Conservation (phyloP, 2,888 invertebrate species). For the Tigriopus californicus region DNA sequence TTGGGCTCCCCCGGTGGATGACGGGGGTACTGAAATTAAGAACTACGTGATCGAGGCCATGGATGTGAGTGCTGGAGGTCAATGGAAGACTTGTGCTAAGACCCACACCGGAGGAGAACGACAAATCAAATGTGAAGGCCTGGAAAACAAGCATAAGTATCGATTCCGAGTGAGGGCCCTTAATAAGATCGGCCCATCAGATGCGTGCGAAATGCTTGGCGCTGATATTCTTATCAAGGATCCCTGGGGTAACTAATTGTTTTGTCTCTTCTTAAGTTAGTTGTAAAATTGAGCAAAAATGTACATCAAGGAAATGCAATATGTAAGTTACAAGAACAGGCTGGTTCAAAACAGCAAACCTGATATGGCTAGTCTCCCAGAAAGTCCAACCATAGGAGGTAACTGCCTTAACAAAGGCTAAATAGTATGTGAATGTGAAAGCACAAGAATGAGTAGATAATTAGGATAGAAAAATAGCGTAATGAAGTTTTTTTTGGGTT, state of each 20-base stretch:
- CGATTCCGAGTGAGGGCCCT: conserved; percentile 76
- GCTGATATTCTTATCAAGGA: conserved; percentile 83
- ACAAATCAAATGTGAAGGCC: conserved; percentile 52
- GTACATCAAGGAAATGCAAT: neutral
- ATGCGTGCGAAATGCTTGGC: conserved; percentile 57
- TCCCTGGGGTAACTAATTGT: conserved; percentile 58
- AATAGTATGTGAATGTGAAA: too few species aligned
- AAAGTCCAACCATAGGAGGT: too few species aligned
- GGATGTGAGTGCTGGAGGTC: conserved; percentile 26
- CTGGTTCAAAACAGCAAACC: too few species aligned
- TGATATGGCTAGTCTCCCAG: too few species aligned
- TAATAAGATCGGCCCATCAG: conserved; percentile 79
- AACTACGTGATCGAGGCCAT: conserved; percentile 28
- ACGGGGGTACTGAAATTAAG: conserved; percentile 62
- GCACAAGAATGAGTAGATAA: too few species aligned
- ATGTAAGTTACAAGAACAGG: too few species aligned
- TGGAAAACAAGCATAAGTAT: conserved; percentile 76
- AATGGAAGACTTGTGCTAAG: conserved; percentile 20
- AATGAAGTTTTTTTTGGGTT: too few species aligned
- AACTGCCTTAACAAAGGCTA: too few species aligned
- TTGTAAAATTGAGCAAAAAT: neutral
- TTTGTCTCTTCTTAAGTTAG: neutral
- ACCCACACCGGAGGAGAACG: conserved; percentile 22
- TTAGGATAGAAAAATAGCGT: too few species aligned
- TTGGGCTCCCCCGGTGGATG: conserved; percentile 70